phyloP scores from a whole-genome alignment of 2,113 vertebrate genomes.

The Pristiophorus japonicus region DNA sequence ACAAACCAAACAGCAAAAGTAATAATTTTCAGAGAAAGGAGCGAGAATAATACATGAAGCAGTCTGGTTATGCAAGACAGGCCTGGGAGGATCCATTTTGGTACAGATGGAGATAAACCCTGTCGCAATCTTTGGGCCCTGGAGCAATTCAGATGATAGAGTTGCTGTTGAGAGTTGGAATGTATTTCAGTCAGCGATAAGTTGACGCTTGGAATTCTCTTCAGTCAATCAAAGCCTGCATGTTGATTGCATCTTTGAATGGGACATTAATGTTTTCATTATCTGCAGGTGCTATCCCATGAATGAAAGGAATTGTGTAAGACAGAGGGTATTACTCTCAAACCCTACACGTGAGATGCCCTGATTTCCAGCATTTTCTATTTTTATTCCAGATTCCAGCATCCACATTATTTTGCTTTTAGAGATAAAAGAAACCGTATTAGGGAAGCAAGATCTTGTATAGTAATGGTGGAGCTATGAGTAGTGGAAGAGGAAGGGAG shows the following conservation, averaged over 20 bases:
- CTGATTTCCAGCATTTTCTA: neutral
- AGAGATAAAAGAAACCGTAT: neutral
- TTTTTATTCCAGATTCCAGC: too few relatives aligned
- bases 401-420: too few relatives aligned
- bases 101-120: neutral
- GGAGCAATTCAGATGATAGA: neutral
- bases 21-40: neutral
- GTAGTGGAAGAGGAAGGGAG: neutral
- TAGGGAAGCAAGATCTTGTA: neutral
- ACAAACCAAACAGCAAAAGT: conserved; percentile 1
- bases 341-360: neutral
- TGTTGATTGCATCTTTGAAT: conserved; percentile 7
- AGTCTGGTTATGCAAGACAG: neutral
- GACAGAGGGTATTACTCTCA: neutral
- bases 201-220: neutral
- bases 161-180: neutral
- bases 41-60: neutral
- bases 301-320: neutral
- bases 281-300: neutral
- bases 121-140: neutral
- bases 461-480: neutral
- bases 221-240: neutral
- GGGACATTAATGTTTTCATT: neutral
- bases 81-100: neutral
- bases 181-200: neutral